Evolutionary conservation across 2,113 vertebrate species (phyloP).

Genomic region (Fregata magnificens): DNA sequence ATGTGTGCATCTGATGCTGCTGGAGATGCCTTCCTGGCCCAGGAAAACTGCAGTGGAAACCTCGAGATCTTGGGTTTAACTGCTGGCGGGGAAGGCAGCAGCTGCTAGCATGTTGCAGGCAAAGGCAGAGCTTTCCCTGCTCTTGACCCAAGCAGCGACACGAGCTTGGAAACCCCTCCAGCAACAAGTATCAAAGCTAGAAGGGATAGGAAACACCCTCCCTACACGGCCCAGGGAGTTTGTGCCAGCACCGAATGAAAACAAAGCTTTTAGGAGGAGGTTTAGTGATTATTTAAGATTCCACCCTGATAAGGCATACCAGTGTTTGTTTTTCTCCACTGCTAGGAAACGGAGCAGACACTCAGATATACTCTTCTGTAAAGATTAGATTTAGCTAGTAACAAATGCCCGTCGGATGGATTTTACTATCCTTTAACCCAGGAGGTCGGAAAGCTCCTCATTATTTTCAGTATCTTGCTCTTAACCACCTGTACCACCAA

Average conservation of each 20-base stretch:
- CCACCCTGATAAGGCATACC: background rate
- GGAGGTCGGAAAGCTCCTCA: background rate
- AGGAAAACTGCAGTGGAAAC: background rate
- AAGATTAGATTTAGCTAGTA: background rate
- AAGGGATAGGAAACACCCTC: background rate
- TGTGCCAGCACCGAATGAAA: background rate
- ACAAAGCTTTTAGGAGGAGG: background rate
- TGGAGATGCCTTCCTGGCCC: background rate
- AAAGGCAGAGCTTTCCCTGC: background rate
- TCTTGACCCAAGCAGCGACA: background rate
- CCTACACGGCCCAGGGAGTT: background rate
- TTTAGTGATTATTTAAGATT: background rate
- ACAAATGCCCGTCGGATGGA: background rate
- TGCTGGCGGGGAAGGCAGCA: background rate
- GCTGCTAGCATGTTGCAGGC: background rate
- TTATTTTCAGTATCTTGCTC: background rate
- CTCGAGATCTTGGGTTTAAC: background rate
- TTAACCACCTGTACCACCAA: background rate
- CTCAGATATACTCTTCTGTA: background rate
- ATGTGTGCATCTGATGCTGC: background rate
- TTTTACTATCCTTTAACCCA: background rate
- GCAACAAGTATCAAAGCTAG: background rate
- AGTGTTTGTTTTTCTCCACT: slow-evolving; percentile 25
- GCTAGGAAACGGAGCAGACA: background rate
- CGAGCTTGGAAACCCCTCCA: background rate